Evolutionary conservation across 2,888 invertebrate species (phyloP).

Genomic region (Nysson spinosus): DNA sequence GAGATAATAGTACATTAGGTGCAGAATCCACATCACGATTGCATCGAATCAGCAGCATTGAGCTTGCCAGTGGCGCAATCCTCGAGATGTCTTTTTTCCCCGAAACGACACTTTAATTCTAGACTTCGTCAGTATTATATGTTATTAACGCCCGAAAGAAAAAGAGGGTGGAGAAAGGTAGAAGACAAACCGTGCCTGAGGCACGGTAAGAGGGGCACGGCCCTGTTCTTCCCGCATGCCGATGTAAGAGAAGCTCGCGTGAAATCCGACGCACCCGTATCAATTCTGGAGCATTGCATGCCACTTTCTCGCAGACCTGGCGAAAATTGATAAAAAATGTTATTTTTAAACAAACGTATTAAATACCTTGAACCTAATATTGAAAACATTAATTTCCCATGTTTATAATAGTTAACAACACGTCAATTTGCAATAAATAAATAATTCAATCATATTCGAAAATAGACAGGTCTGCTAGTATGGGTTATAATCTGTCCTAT

Average conservation of each 20-base stretch:
- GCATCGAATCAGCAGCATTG: not conserved
- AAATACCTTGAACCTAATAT: too few species aligned
- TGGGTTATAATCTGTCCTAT: too few species aligned
- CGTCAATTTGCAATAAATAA: too few species aligned
- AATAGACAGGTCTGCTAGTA: too few species aligned
- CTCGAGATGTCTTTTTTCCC: not conserved
- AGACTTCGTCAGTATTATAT: not conserved
- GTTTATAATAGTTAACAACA: too few species aligned
- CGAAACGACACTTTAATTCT: not conserved
- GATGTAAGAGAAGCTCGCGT: conserved; percentile 21
- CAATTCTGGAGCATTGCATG: conserved; percentile 30
- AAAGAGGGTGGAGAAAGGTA: not conserved
- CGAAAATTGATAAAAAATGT: too few species aligned
- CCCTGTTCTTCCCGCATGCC: conserved; percentile 39
- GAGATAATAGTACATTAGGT: too few species aligned
- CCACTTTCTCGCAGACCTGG: conserved; percentile 3
- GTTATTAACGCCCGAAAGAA: not conserved
- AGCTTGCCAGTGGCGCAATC: not conserved
- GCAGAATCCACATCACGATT: too few species aligned
- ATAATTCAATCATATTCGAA: too few species aligned
- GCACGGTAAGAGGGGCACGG: conserved; percentile 26
- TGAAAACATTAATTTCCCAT: too few species aligned
- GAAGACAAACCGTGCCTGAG: not conserved
- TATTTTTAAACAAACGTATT: too few species aligned
- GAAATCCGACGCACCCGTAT: conserved; percentile 20